phyloP scores from a whole-genome alignment of 2,888 invertebrate species.

The Cheilosia scutellata region DNA sequence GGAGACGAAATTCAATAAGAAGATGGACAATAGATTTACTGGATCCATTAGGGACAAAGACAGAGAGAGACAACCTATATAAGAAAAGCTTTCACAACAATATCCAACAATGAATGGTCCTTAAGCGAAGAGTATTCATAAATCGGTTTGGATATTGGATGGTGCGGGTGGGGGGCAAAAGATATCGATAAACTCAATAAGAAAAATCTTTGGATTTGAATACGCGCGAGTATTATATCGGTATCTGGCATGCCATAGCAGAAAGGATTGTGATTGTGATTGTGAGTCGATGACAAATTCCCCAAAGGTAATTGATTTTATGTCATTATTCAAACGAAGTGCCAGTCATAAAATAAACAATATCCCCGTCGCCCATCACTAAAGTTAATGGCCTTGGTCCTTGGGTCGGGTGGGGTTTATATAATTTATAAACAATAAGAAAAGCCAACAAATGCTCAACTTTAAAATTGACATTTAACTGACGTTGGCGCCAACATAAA shows the following conservation, averaged over 20 bases:
- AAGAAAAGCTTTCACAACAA: conserved; percentile 62
- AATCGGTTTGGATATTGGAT: conserved; percentile 29
- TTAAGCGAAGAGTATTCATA: conserved; percentile 53
- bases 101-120: conserved; percentile 46
- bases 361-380: not conserved
- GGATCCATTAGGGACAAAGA: conserved; percentile 54
- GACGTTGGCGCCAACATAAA: conserved; percentile 74
- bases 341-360: conserved; percentile 25
- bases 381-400: conserved; percentile 23
- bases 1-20: conserved; percentile 62
- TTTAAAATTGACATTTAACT: conserved; percentile 75
- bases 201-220: conserved; percentile 40
- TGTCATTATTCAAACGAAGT: conserved; percentile 21
- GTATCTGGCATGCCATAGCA: not conserved
- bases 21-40: conserved; percentile 60
- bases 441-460: conserved; percentile 54
- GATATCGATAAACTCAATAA: conserved; percentile 65
- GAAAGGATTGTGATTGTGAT: not conserved
- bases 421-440: conserved; percentile 35
- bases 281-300: conserved; percentile 42
- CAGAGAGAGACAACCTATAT: conserved; percentile 12
- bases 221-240: not conserved
- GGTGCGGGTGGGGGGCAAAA: not conserved
- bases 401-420: not conserved
- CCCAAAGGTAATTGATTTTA: conserved; percentile 49